Evolutionary conservation across 2,113 vertebrate species (phyloP).

Genomic region (Lipotes vexillifer): DNA sequence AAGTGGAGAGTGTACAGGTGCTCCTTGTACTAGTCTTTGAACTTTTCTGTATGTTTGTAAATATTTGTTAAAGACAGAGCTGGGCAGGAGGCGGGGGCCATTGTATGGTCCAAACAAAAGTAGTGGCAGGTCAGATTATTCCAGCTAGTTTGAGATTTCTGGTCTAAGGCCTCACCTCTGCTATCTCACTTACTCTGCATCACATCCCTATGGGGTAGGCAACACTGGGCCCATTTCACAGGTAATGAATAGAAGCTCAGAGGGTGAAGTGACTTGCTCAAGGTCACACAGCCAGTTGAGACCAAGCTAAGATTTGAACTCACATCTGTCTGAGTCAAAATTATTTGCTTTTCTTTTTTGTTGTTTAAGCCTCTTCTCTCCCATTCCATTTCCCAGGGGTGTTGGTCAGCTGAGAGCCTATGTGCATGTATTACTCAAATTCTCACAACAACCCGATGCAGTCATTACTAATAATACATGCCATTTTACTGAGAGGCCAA

Average conservation of each 20-base stretch:
- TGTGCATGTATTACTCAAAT: background rate
- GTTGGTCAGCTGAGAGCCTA: background rate
- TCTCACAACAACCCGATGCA: background rate
- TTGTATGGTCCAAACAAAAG: background rate
- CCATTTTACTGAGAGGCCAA: background rate
- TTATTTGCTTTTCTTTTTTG: background rate
- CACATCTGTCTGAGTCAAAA: background rate
- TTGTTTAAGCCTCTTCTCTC: background rate
- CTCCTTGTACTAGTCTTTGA: background rate
- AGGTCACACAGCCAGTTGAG: background rate
- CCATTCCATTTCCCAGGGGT: background rate
- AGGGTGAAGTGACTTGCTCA: background rate
- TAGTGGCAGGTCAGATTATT: background rate
- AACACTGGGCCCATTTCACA: background rate
- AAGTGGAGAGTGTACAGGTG: background rate
- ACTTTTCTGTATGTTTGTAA: slow-evolving; percentile 3
- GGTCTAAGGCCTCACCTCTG: background rate
- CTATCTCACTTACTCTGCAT: background rate
- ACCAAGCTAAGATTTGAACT: background rate
- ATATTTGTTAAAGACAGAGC: background rate
- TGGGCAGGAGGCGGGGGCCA: background rate
- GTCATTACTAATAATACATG: background rate
- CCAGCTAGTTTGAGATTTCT: background rate
- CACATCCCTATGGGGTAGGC: background rate
- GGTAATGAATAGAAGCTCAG: background rate